Evolutionary conservation across 92 coral and sea anemone species (phyloP).

Genomic region (Parazoanthus atlanticus): DNA sequence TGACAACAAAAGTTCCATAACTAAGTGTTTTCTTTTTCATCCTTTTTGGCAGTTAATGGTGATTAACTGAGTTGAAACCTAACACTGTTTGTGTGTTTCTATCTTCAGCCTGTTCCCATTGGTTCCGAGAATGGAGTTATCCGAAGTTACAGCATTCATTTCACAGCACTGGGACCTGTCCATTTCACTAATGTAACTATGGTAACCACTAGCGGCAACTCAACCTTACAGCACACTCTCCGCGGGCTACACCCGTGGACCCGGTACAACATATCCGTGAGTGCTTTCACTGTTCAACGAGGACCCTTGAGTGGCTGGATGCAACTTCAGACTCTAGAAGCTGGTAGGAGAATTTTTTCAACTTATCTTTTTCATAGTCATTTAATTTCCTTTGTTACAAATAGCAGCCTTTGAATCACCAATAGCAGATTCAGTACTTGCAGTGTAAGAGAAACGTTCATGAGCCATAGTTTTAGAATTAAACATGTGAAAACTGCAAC

Average conservation of each 20-base stretch:
- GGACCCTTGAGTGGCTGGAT: constrained; percentile 79
- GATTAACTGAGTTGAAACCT: neutral
- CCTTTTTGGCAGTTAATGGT: no score
- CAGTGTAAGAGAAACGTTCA: no score
- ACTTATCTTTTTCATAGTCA: neutral
- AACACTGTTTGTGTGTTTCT: neutral
- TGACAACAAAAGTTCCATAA: no score
- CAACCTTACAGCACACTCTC: constrained; percentile 55
- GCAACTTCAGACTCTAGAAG: constrained; percentile 77
- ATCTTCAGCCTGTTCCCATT: constrained; percentile 65
- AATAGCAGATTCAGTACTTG: no score
- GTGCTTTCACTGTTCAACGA: constrained; percentile 75
- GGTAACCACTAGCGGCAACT: constrained; percentile 41
- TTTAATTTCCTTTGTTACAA: no score
- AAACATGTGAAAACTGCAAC: no score
- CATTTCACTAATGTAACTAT: constrained; percentile 35
- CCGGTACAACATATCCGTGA: constrained; percentile 74
- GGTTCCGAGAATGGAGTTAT: constrained; percentile 82
- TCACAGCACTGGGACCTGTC: constrained; percentile 64
- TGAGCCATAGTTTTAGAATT: no score
- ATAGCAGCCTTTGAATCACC: no score
- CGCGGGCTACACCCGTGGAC: constrained; percentile 75
- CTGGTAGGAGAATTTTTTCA: constrained; percentile 54
- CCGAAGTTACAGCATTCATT: constrained; percentile 57
- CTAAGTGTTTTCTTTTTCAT: no score